Conservation (phyloP, 37 sponge, comb jelly and placozoan species). For the Halisarca cf. caerulea region DNA sequence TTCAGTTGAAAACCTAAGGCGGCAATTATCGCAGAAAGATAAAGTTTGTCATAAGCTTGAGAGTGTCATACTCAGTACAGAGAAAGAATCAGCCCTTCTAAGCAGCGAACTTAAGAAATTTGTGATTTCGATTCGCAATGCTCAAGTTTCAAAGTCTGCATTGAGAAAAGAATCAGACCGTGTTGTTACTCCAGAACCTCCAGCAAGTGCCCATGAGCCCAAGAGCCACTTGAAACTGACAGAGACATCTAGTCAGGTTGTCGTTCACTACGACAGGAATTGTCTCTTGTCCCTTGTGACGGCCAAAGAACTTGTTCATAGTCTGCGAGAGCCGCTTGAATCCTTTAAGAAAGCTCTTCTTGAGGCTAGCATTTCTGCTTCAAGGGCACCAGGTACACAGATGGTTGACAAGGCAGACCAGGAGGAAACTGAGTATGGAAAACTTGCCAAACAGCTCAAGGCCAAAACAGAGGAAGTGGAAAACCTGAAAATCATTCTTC, state of each 20-base stretch:
- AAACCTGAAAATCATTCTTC: conserved; percentile 72
- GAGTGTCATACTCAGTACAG: neutral
- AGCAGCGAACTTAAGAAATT: conserved; percentile 6
- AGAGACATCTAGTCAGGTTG: conserved; percentile 29
- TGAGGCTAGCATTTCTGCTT: neutral
- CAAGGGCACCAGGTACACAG: neutral
- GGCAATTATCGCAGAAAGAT: neutral
- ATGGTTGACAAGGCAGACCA: conserved; percentile 1
- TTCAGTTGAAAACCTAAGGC: neutral
- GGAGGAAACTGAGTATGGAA: conserved; percentile 40
- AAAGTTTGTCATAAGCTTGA: neutral
- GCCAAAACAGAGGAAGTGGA: conserved; percentile 63
- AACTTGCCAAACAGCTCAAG: conserved; percentile 45
- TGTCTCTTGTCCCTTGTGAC: conserved; percentile 33
- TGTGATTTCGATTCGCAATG: conserved; percentile 11
- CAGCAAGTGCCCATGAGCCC: neutral
- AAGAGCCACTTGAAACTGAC: neutral
- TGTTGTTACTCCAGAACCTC: neutral
- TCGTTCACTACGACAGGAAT: conserved; percentile 52
- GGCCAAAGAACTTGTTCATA: conserved; percentile 52
- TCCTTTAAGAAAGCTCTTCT: conserved; percentile 66
- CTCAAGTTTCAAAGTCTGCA: neutral
- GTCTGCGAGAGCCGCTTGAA: conserved; percentile 58
- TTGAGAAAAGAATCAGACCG: neutral
- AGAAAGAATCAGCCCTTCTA: neutral